Conservation (phyloP, 1,140 invertebrate species). For the Drosophila baimaii region DNA sequence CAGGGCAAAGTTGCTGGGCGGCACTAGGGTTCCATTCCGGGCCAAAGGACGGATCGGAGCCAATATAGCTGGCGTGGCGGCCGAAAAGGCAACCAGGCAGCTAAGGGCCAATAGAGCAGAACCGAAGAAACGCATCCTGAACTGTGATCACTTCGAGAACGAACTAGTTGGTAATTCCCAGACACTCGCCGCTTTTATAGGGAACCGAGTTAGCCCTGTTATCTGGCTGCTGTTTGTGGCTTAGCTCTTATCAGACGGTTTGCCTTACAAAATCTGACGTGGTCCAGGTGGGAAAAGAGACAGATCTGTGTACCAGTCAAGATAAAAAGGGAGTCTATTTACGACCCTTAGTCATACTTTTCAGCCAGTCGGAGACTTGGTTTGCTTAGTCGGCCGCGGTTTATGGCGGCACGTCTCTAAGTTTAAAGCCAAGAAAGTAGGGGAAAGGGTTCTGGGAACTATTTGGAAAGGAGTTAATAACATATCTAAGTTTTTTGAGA, state of each 20-base stretch:
- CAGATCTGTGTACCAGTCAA: conserved; percentile 12
- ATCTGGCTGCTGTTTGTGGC: conserved; percentile 28
- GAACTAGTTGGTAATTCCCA: conserved; percentile 11
- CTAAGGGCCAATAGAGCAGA: conserved; percentile 30
- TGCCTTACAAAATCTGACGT: conserved; percentile 36
- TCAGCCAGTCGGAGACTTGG: background rate
- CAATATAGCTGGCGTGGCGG: conserved; percentile 2
- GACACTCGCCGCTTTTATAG: conserved; percentile 34
- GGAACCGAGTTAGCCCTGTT: background rate
- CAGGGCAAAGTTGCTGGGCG: conserved; percentile 52
- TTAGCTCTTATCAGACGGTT: conserved; percentile 44
- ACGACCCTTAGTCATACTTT: conserved; percentile 37
- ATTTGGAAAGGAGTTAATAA: background rate
- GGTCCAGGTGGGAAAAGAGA: conserved; percentile 15
- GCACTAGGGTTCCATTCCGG: background rate
- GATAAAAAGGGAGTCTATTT: conserved; percentile 45
- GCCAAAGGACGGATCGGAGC: background rate
- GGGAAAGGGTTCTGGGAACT: background rate
- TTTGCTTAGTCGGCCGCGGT: conserved; percentile 1
- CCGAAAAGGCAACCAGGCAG: conserved; percentile 25
- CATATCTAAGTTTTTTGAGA: no score
- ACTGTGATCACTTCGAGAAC: conserved; percentile 7
- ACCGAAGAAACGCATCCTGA: conserved; percentile 32
- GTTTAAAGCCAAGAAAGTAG: background rate
- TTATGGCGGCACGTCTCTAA: conserved; percentile 1